Evolutionary conservation across 1,140 invertebrate species (phyloP).

Genomic region (Cotesia glomerata): DNA sequence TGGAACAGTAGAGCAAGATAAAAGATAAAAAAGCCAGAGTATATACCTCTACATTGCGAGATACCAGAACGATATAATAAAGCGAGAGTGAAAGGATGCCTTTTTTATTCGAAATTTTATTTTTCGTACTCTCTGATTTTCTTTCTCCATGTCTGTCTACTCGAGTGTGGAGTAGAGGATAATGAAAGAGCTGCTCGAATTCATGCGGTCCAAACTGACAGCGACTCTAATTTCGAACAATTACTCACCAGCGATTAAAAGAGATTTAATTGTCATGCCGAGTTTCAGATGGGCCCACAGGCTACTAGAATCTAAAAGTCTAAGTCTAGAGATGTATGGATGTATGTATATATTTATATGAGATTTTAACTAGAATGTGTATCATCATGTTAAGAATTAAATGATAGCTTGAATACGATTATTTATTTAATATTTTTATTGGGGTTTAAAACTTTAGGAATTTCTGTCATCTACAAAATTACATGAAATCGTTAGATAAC

Average conservation of each 20-base stretch:
- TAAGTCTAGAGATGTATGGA: too few relatives aligned
- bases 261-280: slow-evolving; percentile 54
- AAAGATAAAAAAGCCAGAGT: slow-evolving; percentile 20
- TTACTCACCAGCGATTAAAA: slow-evolving; percentile 58
- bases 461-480: too few relatives aligned
- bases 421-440: too few relatives aligned
- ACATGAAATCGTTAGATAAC: too few relatives aligned
- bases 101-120: background rate
- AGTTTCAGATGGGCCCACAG: background rate
- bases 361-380: too few relatives aligned
- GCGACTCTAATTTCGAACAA: slow-evolving; percentile 55
- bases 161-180: slow-evolving; percentile 20
- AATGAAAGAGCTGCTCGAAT: slow-evolving; percentile 36
- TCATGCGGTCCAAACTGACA: slow-evolving; percentile 40
- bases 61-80: background rate
- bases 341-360: too few relatives aligned
- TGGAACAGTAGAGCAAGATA: slow-evolving; percentile 31
- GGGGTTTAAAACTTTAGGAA: too few relatives aligned
- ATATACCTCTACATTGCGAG: background rate
- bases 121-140: slow-evolving; percentile 20
- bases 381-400: too few relatives aligned
- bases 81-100: background rate
- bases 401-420: too few relatives aligned
- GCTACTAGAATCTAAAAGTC: background rate
- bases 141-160: slow-evolving; percentile 41